These are phyloP conservation scores for Uromys caudimaculatus DNA, from an alignment of 2,797 vertebrate species.

Conservation along the genomic window DNA sequence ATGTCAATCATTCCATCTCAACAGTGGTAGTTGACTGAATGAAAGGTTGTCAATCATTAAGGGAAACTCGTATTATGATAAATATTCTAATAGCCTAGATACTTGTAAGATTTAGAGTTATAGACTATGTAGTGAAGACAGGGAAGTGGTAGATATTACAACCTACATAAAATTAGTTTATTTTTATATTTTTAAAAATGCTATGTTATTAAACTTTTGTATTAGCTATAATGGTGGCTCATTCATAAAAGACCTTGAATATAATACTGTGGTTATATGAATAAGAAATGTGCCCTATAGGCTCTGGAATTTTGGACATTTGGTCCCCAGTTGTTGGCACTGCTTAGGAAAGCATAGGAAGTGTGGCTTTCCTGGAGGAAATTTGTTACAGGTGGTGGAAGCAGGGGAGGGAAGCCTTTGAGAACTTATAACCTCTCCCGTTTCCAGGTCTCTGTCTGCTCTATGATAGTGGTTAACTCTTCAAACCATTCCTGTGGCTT, in stretches of 20 bases:
- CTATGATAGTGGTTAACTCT: not conserved
- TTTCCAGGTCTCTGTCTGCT: not conserved
- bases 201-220: not conserved
- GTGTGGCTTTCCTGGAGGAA: not conserved
- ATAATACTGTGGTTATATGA: not conserved
- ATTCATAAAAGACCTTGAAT: not conserved
- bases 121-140: not conserved
- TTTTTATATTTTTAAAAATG: slow-evolving; percentile 42
- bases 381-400: not conserved
- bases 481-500: not conserved
- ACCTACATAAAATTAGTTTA: not conserved
- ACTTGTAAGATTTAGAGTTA: not conserved
- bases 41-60: slow-evolving; percentile 3
- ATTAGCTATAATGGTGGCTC: not conserved
- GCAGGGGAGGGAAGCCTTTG: not conserved
- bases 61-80: not conserved
- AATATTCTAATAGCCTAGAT: slow-evolving; percentile 25
- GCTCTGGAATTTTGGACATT: not conserved
- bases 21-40: not conserved
- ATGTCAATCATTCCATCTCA: not conserved
- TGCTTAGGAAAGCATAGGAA: not conserved
- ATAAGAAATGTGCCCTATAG: not conserved
- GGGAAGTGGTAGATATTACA: not conserved
- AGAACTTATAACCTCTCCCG: not conserved
- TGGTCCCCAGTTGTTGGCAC: not conserved